These are phyloP conservation scores for Tachycineta bicolor DNA, from an alignment of 2,113 vertebrate species.

Conservation along the genomic window DNA sequence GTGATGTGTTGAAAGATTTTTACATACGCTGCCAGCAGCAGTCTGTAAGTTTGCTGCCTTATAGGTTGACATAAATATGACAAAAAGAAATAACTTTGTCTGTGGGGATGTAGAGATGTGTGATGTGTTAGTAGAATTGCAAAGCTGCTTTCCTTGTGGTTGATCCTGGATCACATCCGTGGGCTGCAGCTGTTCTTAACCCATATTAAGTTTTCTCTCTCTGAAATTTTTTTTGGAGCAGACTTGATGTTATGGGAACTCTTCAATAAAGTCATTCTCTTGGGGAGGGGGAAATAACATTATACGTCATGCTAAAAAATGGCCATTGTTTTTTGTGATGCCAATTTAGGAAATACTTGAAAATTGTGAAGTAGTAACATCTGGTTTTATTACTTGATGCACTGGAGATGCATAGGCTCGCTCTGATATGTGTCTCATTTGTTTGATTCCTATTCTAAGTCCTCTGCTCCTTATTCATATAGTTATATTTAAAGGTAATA, in stretches of 20 bases:
- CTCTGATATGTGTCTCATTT: neutral
- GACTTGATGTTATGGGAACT: constrained; percentile 40
- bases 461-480: neutral
- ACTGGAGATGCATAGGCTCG: neutral
- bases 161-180: constrained; percentile 30
- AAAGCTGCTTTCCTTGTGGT: constrained; percentile 52
- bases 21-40: constrained; percentile 30
- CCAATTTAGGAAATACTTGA: constrained; percentile 16
- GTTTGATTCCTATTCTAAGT: neutral
- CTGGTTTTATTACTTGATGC: neutral
- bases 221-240: neutral
- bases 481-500: neutral
- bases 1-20: constrained; percentile 72
- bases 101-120: constrained; percentile 47
- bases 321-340: constrained; percentile 34
- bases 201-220: neutral
- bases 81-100: constrained; percentile 51
- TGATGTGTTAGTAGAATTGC: constrained; percentile 44
- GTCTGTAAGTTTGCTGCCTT: constrained; percentile 51
- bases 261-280: constrained; percentile 40
- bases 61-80: constrained; percentile 57
- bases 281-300: neutral
- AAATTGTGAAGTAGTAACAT: constrained; percentile 23
- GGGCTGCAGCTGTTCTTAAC: constrained; percentile 28
- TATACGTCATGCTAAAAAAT: constrained; percentile 43